Conservation (phyloP, 2,888 invertebrate species). For the Agrochola lota region DNA sequence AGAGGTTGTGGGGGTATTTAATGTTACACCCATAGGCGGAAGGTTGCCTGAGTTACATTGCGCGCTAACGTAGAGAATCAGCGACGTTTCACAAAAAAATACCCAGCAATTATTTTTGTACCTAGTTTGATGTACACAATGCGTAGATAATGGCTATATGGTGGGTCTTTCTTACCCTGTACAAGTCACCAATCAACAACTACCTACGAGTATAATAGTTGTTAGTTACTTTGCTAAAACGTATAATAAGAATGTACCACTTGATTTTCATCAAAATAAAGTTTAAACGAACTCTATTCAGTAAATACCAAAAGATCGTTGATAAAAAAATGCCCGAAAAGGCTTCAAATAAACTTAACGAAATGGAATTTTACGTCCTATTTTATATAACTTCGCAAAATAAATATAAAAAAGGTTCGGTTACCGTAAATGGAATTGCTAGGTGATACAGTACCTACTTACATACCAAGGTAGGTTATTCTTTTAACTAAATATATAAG, state of each 20-base stretch:
- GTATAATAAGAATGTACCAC: neutral
- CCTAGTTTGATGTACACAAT: neutral
- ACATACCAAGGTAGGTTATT: conserved; percentile 1
- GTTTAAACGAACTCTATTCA: conserved; percentile 14
- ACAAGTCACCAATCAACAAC: neutral
- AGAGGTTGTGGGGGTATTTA: neutral
- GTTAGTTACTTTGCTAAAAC: neutral
- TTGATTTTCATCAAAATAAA: conserved; percentile 14
- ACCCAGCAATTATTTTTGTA: neutral
- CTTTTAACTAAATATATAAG: conserved; percentile 6
- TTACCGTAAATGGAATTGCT: conserved; percentile 40
- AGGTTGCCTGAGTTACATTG: neutral
- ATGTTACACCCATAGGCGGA: neutral
- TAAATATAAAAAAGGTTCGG: conserved; percentile 55
- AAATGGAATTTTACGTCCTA: conserved; percentile 52
- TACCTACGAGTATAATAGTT: neutral
- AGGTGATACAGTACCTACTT: conserved; percentile 19
- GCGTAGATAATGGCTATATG: neutral
- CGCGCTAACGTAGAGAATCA: neutral
- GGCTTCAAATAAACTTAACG: conserved; percentile 38
- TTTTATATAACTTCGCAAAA: conserved; percentile 39
- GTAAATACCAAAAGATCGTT: conserved; percentile 23
- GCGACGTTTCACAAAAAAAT: neutral
- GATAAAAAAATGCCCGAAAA: conserved; percentile 35
- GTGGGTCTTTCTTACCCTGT: neutral